Base-by-base conservation (phyloP, 2,888 invertebrate genomes). In the Pyrrhosoma nymphula region DNA sequence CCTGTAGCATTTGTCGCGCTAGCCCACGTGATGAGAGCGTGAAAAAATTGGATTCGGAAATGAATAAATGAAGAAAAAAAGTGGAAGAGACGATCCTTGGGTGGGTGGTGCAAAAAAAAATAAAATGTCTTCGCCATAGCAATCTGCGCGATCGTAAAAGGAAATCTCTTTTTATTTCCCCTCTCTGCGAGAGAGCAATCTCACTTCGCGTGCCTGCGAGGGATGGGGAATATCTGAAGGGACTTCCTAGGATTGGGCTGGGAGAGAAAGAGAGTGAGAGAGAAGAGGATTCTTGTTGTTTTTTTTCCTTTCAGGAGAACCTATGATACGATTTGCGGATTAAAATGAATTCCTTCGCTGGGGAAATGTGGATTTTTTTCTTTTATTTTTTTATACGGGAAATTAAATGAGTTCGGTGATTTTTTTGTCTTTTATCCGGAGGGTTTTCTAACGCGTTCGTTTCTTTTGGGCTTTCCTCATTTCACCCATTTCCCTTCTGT, bases 281-380 rank as follows among this genome's bases (percentile, higher is more conserved):
- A n/a, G n/a, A 6, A n/a, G 20, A 10, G n/a, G 12, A 2, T n/a
- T 26, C 69, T n/a, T n/a, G 1, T n/a, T 0, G n/a, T n/a, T 69
- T 69, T 69, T 69, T 69, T n/a, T 69, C n/a, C n/a, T 69, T 69
- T 69, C n/a, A 23, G 69, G 10, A 26, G 69, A n/a, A 69, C n/a
- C n/a, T n/a, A 69, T 69, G n/a, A 69, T 69, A n/a, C 69, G 69
- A 69, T 69, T 69, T 69, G 69, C n/a, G 69, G 69, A 69, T 69
- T 69, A 69, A n/a, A 69, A 69, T 69, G 69, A 69, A 69, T 69
- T 69, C n/a, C 69, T n/a, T 3, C n/a, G 69, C 3, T 6, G 20
- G 20, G n/a, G 69, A 60, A 60, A 69, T 26, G 69, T 69, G 60
- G 60, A 60, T 60, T 60, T 60, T 60, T 20, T 12, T 60, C 20